Percentiles rank a stretch among this genome's conserved stretches.
Evolutionary conservation across 2,888 invertebrate genomes (phyloP).

Genomic region (Calliphora vomitoria): DNA sequence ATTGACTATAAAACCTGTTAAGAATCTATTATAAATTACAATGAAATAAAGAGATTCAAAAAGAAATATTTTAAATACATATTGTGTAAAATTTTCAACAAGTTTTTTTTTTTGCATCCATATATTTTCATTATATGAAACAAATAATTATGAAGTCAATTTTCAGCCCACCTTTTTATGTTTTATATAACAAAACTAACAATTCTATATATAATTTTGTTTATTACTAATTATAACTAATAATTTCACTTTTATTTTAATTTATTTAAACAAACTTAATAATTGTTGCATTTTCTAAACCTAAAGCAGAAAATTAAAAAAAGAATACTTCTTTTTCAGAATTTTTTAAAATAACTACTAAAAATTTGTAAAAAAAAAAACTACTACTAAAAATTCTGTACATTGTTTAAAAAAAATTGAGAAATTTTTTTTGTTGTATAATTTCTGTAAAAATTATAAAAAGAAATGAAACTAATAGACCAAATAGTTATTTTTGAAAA

Average conservation of each 20-base stretch:
- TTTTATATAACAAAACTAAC: conserved; percentile 42
- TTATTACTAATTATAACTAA: conserved; percentile 25
- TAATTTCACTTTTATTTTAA: not conserved
- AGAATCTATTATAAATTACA: too few species aligned
- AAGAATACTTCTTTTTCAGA: conserved; percentile 15
- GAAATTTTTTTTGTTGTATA: conserved; percentile 53
- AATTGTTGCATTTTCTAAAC: conserved; percentile 62
- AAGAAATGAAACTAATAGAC: conserved; percentile 61
- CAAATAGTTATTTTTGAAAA: conserved; percentile 62
- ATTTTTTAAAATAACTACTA: conserved; percentile 16
- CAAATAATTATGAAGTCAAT: conserved; percentile 60
- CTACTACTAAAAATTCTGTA: conserved; percentile 55
- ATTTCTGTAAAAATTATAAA: conserved; percentile 67
- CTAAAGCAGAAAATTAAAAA: conserved; percentile 5
- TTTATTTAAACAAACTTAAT: not conserved
- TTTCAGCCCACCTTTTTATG: conserved; percentile 69
- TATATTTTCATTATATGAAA: conserved; percentile 66
- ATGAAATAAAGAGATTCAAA: too few species aligned
- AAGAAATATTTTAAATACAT: too few species aligned
- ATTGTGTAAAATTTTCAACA: too few species aligned
- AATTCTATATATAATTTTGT: conserved; percentile 25
- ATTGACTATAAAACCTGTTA: too few species aligned
- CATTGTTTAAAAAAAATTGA: conserved; percentile 47
- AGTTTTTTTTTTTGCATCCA: not conserved
- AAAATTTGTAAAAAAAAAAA: conserved; percentile 59